Base-by-base conservation (phyloP, 1,140 invertebrate genomes). In the Phymorhynchus buccinoides region DNA sequence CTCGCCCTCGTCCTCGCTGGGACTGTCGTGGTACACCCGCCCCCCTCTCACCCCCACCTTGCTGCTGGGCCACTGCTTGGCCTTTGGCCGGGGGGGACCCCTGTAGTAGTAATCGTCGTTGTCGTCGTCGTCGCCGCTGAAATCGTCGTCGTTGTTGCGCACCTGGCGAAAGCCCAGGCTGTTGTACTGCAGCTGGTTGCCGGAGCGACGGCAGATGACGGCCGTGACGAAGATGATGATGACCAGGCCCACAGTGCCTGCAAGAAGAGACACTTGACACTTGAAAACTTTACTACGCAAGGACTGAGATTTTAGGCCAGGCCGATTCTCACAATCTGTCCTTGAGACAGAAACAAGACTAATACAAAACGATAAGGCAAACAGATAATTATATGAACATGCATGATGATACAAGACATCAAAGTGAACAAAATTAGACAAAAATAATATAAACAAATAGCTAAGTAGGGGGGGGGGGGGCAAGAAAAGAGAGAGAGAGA, bases 121-220 rank as follows among this genome's bases (percentile, higher is more conserved):
- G 41, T 78, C 75, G 12, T 79, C 41, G 18, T 87, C 83, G 22
- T 89, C 88, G 12, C 80, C 84, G 16, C 88, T 88, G 12, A 87
- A 86, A 3, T 88, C 87, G n/a, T 89, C 87, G 30, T 90, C 89
- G n/a, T 87, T 68, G 80, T 86, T 86, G 18, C 83, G 84, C 1
- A 91, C 86, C 35, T 85, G 88, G 68, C 83, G 84, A 83, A 91
- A 91, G 32, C 90, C 90, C 44, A 88, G 78, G n/a, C 87, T 44
- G 80, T 88, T 87, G 42, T 86, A 88, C 35, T 82, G 80, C 16
- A 84, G 77, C 18, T 75, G 80, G 42, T 80, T 83, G 37, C 56
- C 71, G n/a, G 48, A 86, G 83, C 81, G 78, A 32, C 89, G 32
- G 83, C 90, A 91, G 30, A 90, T 84, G 0, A 88, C 68, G 0